A percentile compares a stretch with the other conserved stretches of the same genome.
phyloP scores from a whole-genome alignment of 2,113 vertebrate species.

The Patagioenas fasciata region DNA sequence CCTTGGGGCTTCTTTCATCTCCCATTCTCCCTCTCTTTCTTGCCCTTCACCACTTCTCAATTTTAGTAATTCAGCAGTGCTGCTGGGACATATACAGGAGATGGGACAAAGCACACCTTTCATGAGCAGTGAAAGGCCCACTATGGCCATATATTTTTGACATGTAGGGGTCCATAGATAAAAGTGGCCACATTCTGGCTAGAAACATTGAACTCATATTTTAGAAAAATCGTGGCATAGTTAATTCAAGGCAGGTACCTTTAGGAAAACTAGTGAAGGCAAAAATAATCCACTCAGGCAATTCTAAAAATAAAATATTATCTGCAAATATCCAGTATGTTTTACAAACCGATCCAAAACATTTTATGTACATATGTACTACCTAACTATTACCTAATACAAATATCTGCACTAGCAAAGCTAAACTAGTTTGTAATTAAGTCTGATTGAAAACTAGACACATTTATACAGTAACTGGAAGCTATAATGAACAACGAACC shows the following conservation, averaged over 20 bases:
- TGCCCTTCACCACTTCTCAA: not conserved
- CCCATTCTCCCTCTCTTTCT: not conserved
- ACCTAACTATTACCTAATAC: not conserved
- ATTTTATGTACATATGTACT: not conserved
- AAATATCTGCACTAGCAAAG: not conserved
- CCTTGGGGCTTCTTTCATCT: not conserved
- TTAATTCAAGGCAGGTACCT: not conserved
- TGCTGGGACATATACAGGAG: not conserved
- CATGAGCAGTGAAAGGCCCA: not conserved
- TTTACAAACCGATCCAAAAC: not conserved
- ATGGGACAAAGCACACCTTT: not conserved
- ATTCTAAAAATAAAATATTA: not conserved
- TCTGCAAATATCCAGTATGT: not conserved
- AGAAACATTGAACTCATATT: not conserved
- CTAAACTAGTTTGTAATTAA: not conserved
- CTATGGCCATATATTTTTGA: not conserved
- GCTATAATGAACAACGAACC: not conserved
- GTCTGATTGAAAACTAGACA: not conserved
- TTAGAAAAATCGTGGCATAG: not conserved
- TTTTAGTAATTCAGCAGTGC: not conserved
- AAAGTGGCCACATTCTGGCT: not conserved
- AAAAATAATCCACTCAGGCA: not conserved
- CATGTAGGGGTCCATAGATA: not conserved
- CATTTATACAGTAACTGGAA: not conserved
- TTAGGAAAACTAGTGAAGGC: not conserved